phyloP scores from a whole-genome alignment of 1,140 invertebrate species.

The Eumeta japonica region DNA sequence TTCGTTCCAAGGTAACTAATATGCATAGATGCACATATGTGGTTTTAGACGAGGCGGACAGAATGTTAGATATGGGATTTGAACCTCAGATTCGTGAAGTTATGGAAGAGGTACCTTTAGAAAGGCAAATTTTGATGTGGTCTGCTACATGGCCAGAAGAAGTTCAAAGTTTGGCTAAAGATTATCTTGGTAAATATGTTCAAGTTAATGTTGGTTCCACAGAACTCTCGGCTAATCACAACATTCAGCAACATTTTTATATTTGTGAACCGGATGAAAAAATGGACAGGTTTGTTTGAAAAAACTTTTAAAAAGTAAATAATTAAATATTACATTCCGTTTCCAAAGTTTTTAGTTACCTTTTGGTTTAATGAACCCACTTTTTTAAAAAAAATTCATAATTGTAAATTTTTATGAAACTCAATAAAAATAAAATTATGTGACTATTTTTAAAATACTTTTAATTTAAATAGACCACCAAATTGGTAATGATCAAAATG shows the following conservation, averaged over 20 bases:
- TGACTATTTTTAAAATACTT: constrained; percentile 14
- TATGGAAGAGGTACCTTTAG: constrained; percentile 69
- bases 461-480: constrained; percentile 1
- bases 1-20: constrained; percentile 84
- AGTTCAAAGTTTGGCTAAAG: constrained; percentile 69
- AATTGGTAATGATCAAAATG: no score
- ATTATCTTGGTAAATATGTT: constrained; percentile 72
- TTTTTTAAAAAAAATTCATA: background rate
- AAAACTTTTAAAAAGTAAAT: no score
- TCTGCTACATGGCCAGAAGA: constrained; percentile 85
- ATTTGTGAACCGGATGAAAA: constrained; percentile 76
- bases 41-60: constrained; percentile 67
- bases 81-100: constrained; percentile 93
- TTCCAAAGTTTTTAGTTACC: background rate
- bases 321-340: background rate
- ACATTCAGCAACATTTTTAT: constrained; percentile 83
- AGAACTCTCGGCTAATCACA: constrained; percentile 83
- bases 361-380: background rate
- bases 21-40: constrained; percentile 79
- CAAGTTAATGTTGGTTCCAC: constrained; percentile 79
- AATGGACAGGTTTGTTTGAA: constrained; percentile 57
- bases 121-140: constrained; percentile 60
- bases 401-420: no score
- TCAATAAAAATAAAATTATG: no score
- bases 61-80: constrained; percentile 98